Conservation (phyloP, 2,797 vertebrate genomes). For the Tragelaphus eurycerus region DNA sequence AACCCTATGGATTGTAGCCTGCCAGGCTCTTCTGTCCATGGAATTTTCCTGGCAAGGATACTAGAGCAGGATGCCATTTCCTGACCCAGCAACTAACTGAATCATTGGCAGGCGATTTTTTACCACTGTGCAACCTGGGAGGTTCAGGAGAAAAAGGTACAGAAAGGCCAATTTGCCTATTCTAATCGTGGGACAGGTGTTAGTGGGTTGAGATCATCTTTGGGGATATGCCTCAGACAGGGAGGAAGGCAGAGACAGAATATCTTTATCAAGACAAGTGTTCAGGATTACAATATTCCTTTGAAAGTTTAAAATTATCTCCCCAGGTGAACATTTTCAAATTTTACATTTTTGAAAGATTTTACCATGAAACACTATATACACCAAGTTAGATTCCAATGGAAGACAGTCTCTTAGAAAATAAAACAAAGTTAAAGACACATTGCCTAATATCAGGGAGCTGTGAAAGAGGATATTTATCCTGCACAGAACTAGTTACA, state of each 20-base stretch:
- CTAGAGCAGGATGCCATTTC: not conserved
- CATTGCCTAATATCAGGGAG: not conserved
- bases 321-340: not conserved
- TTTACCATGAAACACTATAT: not conserved
- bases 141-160: not conserved
- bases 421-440: slow-evolving; percentile 19
- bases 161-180: not conserved
- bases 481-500: not conserved
- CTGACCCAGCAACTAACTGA: not conserved
- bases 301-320: not conserved
- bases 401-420: not conserved
- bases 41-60: not conserved
- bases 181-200: not conserved
- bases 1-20: not conserved
- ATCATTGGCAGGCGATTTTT: not conserved
- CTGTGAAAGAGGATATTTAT: not conserved
- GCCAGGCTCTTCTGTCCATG: not conserved
- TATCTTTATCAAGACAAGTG: not conserved
- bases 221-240: not conserved
- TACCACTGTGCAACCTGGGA: not conserved
- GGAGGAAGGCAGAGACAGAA: not conserved
- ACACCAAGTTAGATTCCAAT: not conserved
- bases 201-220: not conserved
- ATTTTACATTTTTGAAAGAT: not conserved
- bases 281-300: not conserved